Conservation (phyloP, 1,140 invertebrate genomes). For the Armadillidium nasatum region DNA sequence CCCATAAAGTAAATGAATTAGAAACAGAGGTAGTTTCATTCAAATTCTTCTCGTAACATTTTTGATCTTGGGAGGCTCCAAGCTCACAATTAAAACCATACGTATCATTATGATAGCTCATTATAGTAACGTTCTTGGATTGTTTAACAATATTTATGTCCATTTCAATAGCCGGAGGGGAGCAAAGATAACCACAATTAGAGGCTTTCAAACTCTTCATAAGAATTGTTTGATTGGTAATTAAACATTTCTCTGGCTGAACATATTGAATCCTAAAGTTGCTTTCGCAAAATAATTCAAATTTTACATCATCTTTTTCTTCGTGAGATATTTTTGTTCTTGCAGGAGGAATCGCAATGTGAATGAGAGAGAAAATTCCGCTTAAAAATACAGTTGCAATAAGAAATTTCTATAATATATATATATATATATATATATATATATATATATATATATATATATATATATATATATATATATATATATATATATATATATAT, state of each 20-base stretch:
- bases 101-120: neutral
- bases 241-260: neutral
- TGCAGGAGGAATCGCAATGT: neutral
- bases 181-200: neutral
- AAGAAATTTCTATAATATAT: neutral
- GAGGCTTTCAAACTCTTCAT: neutral
- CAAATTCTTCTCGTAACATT: constrained; percentile 1
- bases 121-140: neutral
- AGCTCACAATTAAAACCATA: neutral
- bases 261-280: neutral
- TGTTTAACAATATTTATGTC: neutral
- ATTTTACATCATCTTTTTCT: neutral
- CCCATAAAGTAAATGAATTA: neutral
- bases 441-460: no score
- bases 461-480: no score
- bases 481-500: no score
- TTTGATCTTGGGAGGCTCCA: neutral
- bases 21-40: neutral
- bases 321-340: neutral
- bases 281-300: neutral
- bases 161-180: neutral
- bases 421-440: no score
- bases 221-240: neutral
- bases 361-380: neutral
- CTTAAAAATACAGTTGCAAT: neutral